Evolutionary conservation across 2,888 invertebrate species (phyloP).

Genomic region (Ophion obscuratus): DNA sequence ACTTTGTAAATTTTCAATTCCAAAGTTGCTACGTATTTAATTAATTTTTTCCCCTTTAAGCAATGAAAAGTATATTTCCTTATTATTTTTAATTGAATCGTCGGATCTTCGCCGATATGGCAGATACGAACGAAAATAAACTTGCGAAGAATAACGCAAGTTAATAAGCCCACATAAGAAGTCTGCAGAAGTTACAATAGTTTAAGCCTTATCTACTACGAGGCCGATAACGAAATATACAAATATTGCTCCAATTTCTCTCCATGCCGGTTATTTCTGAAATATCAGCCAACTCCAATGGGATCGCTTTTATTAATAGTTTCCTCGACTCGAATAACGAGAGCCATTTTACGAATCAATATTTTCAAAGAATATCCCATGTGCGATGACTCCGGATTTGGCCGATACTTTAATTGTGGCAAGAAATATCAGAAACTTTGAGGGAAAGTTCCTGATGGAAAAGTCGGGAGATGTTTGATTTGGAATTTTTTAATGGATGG

Average conservation of each 20-base stretch:
- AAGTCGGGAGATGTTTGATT: slow-evolving; percentile 60
- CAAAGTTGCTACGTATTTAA: not conserved
- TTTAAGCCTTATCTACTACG: too few relatives aligned
- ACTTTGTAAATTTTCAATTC: too few relatives aligned
- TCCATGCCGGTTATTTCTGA: not conserved
- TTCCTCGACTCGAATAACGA: not conserved
- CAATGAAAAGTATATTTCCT: not conserved
- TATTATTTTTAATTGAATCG: not conserved
- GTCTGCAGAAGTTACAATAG: not conserved
- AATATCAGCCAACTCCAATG: not conserved
- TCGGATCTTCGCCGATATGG: not conserved
- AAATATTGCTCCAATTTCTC: not conserved
- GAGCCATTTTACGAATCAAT: not conserved
- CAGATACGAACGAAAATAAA: not conserved
- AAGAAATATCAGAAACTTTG: slow-evolving; percentile 34
- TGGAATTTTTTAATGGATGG: slow-evolving; percentile 51
- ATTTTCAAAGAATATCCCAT: not conserved
- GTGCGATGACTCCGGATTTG: not conserved
- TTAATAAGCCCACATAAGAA: not conserved
- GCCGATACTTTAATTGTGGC: slow-evolving; percentile 3
- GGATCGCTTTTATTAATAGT: not conserved
- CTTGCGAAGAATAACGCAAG: not conserved
- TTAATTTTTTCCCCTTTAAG: not conserved
- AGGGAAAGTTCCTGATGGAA: slow-evolving; percentile 56
- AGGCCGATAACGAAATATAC: not conserved